Percentiles rank a stretch among this genome's conserved stretches.
Conservation (phyloP, 2,888 invertebrate genomes). For the Sminthurides aquaticus region DNA sequence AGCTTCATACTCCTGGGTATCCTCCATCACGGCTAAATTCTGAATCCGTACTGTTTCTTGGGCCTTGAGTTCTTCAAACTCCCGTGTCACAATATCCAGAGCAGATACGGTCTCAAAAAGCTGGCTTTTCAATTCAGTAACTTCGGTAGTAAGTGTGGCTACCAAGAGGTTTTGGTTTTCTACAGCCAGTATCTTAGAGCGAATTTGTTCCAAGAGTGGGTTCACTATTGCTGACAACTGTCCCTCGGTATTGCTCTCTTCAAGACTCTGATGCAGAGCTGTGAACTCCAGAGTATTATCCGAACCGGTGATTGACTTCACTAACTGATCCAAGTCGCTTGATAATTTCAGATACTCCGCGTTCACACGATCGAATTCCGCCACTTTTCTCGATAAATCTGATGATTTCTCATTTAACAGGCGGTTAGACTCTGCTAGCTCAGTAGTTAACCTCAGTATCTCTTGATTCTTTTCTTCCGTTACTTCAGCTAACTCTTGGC, state of each 20-base stretch:
- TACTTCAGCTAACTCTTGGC: neutral
- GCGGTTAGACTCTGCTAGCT: slow-evolving; percentile 7
- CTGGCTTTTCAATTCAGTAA: neutral
- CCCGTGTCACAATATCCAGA: neutral
- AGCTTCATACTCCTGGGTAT: neutral
- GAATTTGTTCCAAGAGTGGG: neutral
- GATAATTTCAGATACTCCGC: neutral
- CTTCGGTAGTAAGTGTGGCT: neutral
- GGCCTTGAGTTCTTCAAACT: neutral
- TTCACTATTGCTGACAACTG: neutral
- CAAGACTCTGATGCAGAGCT: neutral
- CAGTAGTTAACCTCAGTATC: slow-evolving; percentile 9
- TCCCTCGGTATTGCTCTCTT: neutral
- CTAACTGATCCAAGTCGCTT: neutral
- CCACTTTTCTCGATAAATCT: neutral
- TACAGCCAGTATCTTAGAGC: neutral
- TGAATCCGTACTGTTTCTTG: neutral
- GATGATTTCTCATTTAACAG: neutral
- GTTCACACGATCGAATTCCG: neutral
- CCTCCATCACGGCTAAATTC: neutral
- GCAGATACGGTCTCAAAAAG: neutral
- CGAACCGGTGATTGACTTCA: neutral
- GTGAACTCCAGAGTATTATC: neutral
- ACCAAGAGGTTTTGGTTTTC: neutral
- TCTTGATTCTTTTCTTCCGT: slow-evolving; percentile 12